phyloP scores from a whole-genome alignment of 1,140 invertebrate genomes.

The Drosophila repleta region DNA sequence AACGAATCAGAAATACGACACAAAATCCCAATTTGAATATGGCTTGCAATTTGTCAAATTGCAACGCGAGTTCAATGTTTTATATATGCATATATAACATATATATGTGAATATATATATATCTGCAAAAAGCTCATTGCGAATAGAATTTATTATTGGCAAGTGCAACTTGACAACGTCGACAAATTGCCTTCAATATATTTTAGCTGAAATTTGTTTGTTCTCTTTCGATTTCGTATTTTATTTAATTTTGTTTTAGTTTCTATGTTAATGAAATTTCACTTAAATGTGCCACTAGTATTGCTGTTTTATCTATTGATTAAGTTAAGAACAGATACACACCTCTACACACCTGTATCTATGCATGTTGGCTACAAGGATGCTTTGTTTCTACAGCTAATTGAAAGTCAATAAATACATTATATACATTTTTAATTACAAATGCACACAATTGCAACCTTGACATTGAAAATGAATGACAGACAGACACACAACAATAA shows the following conservation, averaged over 20 bases:
- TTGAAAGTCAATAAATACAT: constrained; percentile 77
- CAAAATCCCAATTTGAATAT: constrained; percentile 59
- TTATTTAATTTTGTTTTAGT: constrained; percentile 10
- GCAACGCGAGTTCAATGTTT: constrained; percentile 33
- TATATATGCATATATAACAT: background rate
- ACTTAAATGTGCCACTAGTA: constrained; percentile 20
- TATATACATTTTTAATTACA: constrained; percentile 50
- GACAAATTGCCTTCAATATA: constrained; percentile 55
- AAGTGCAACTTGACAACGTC: constrained; percentile 46
- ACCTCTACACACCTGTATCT: constrained; percentile 9
- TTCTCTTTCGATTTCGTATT: constrained; percentile 17
- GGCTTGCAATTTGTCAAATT: constrained; percentile 71
- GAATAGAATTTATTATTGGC: constrained; percentile 58
- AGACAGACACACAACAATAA: constrained; percentile 57
- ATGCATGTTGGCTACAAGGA: constrained; percentile 55
- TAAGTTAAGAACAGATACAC: constrained; percentile 49
- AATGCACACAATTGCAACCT: constrained; percentile 56
- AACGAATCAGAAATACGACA: background rate
- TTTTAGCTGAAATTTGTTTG: constrained; percentile 8
- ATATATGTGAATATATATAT: background rate
- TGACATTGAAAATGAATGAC: constrained; percentile 80
- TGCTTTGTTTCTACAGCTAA: constrained; percentile 58
- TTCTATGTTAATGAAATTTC: constrained; percentile 36
- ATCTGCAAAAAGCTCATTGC: constrained; percentile 15
- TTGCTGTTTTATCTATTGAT: constrained; percentile 52